Evolutionary conservation across 2,888 invertebrate genomes (phyloP).

Genomic region (Alloplasta piceator): DNA sequence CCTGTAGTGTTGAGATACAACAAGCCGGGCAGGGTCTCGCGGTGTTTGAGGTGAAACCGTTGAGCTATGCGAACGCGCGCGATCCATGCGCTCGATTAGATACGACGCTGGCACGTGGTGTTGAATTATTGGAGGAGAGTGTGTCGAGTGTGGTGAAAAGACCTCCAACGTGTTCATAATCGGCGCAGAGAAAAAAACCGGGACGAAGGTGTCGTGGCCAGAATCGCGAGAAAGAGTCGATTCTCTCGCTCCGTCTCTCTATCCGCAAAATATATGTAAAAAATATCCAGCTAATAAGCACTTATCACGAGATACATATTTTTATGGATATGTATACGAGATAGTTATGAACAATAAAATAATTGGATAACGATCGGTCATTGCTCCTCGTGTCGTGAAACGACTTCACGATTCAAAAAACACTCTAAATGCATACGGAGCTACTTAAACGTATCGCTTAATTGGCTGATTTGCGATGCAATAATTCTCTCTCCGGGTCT

Average conservation of each 20-base stretch:
- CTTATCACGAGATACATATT: not conserved
- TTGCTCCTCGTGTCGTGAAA: not conserved
- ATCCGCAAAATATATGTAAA: not conserved
- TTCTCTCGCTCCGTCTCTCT: too few relatives aligned
- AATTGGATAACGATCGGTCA: slow-evolving; percentile 1
- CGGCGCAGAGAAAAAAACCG: slow-evolving; percentile 1
- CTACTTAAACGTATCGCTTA: not conserved
- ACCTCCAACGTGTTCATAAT: slow-evolving; percentile 14
- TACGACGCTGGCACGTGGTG: not conserved
- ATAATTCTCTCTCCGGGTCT: too few relatives aligned
- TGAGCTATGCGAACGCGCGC: slow-evolving; percentile 26
- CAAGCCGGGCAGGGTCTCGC: too few relatives aligned
- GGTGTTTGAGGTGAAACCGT: not conserved
- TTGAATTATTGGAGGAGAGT: not conserved
- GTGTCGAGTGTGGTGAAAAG: not conserved
- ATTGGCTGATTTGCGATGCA: slow-evolving; percentile 11
- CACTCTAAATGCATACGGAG: not conserved
- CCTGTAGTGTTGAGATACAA: not conserved
- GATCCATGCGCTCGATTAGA: slow-evolving; percentile 44
- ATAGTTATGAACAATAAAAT: not conserved
- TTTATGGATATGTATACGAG: too few relatives aligned
- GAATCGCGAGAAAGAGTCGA: not conserved
- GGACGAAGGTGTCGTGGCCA: not conserved
- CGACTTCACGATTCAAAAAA: not conserved
- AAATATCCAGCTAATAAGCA: slow-evolving; percentile 46